Base-by-base conservation (phyloP, 2,797 vertebrate genomes). In the Lepidocolaptes lacrymiger region DNA sequence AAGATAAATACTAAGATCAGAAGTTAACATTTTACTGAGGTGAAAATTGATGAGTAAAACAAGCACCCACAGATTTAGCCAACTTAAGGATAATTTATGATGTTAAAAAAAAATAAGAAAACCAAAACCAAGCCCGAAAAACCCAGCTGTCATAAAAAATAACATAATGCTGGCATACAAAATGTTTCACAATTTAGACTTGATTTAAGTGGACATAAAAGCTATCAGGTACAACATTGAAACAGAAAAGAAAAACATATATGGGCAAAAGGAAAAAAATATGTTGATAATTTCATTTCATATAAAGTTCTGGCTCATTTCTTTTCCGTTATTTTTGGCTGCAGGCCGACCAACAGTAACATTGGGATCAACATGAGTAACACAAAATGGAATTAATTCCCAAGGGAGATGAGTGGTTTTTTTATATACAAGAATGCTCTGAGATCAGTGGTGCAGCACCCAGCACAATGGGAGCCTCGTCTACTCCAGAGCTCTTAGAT, bases 351-450 rank as follows among this genome's bases (percentile, higher is more conserved):
- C 67, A 92, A 66, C 71, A 95, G 92, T 34, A 93, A 91, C 28
- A 67, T 49, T 68, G 59, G 63, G 80, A 94, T 83, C 67, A 73
- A 77, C 71, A 94, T 48, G 71, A 97, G 71, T 67, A 95, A 79
- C 37, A 85, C 20, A 77, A 92, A 95, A 89, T 77, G 56, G 90
- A 94, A 95, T 87, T 79, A 93, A 80, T 82, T 93, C 92, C 83
- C 71, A 44, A 20, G 56, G n/a, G 63, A 88, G 11, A 67, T 37
- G 8, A 1, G 0, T 0, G 34, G 8, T 21, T 52, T 79, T 77
- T 69, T 54, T 4, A 26, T 85, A 73, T 15, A 79, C 14, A 81
- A 76, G 68, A 59, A 76, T 67, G 51, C 43, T 91, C 54, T 68
- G 69, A 90, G 74, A 86, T 41, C 37, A 79, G 36, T 1, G 69